Evolutionary conservation across 2,888 invertebrate species (phyloP).

Genomic region (Eupsilia transversa): DNA sequence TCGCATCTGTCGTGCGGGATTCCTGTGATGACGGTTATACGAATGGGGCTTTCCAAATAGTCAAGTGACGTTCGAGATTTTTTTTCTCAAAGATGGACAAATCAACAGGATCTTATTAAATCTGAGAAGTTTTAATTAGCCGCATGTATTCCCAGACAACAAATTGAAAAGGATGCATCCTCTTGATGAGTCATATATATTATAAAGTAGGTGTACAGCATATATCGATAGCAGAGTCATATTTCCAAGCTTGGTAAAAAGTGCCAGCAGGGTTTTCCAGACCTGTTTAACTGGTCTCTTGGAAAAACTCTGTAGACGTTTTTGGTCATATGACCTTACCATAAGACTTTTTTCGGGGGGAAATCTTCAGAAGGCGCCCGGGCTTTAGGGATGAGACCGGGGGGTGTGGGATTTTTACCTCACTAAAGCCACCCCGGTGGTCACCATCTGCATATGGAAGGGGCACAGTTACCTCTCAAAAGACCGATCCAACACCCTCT

Average conservation of each 20-base stretch:
- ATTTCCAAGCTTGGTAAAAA: background rate
- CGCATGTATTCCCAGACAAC: background rate
- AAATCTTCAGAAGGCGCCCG: too few species aligned
- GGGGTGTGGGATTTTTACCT: too few species aligned
- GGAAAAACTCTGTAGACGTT: background rate
- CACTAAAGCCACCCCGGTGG: too few species aligned
- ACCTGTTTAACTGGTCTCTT: background rate
- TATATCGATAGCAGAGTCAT: background rate
- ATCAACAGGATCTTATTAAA: background rate
- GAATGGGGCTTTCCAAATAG: slow-evolving; percentile 1
- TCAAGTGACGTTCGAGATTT: background rate
- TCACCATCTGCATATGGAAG: too few species aligned
- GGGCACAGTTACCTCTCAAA: too few species aligned
- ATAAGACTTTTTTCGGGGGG: too few species aligned
- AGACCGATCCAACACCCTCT: too few species aligned
- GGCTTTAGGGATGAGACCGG: too few species aligned
- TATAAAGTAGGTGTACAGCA: background rate
- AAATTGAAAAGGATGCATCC: background rate
- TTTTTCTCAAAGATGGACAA: background rate
- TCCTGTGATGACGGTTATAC: background rate
- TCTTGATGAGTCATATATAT: background rate
- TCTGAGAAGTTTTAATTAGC: background rate
- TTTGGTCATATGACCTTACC: background rate
- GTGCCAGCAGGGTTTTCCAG: background rate
- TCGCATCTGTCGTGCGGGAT: background rate